These are phyloP conservation scores for Capitulum mitella DNA, from an alignment of 2,888 invertebrate species.

Conservation along the genomic window DNA sequence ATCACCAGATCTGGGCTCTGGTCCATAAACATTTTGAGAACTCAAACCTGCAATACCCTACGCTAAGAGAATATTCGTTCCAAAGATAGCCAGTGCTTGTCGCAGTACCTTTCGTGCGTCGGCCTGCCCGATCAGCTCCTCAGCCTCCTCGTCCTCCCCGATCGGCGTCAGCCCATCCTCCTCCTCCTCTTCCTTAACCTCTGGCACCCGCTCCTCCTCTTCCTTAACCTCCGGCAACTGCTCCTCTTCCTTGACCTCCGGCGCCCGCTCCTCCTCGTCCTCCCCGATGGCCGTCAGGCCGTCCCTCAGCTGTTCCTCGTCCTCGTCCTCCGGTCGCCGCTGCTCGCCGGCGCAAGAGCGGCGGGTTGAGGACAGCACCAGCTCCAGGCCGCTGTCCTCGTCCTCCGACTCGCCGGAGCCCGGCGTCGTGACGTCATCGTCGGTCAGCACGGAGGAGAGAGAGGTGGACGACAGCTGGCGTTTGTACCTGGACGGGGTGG, in stretches of 20 bases:
- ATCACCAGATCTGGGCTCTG: too few relatives aligned
- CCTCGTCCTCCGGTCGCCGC: neutral
- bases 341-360: neutral
- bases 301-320: neutral
- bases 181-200: neutral
- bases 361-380: neutral
- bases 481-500: neutral
- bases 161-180: too few relatives aligned
- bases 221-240: neutral
- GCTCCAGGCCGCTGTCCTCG: slow-evolving; percentile 18
- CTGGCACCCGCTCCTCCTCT: neutral
- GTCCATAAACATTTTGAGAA: too few relatives aligned
- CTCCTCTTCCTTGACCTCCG: too few relatives aligned
- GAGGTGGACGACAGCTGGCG: neutral
- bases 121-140: too few relatives aligned
- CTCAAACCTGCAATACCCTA: too few relatives aligned
- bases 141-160: too few relatives aligned
- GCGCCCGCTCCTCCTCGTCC: neutral
- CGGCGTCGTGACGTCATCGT: neutral
- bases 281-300: neutral
- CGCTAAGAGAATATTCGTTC: too few relatives aligned
- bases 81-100: too few relatives aligned
- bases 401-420: neutral
- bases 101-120: too few relatives aligned
- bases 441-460: neutral